A percentile compares a stretch with the other conserved stretches of the same genome.
These are phyloP conservation scores for Melanocharis versteri DNA, from an alignment of 2,113 vertebrate genomes.

Conservation along the genomic window DNA sequence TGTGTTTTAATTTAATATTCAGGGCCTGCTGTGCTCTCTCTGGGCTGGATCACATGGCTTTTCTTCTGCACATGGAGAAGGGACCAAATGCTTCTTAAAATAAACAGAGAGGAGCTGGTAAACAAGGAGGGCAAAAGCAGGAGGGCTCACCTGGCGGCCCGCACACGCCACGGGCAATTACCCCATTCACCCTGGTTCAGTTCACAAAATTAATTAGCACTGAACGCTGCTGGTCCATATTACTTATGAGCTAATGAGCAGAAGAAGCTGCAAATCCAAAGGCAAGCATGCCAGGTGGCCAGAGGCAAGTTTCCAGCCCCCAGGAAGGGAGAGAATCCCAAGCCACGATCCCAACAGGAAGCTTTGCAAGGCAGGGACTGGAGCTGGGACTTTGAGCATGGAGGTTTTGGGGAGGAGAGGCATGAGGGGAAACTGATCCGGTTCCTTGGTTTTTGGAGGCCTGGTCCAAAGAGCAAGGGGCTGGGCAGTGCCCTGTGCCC, in stretches of 20 bases:
- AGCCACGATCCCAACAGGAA: rapidly evolving
- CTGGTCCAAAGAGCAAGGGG: background rate
- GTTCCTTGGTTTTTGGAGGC: background rate
- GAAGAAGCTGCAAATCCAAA: background rate
- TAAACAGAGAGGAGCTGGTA: constrained; percentile 25
- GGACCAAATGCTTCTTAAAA: constrained; percentile 58
- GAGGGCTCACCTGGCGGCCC: constrained; percentile 11
- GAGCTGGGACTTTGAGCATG: rapidly evolving
- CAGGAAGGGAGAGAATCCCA: background rate
- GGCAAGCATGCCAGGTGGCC: background rate
- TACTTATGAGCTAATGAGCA: constrained; percentile 45
- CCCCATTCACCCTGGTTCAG: constrained; percentile 43
- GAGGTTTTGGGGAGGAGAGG: background rate
- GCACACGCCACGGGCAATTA: background rate
- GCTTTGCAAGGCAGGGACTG: rapidly evolving
- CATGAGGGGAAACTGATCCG: background rate
- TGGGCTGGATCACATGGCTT: background rate
- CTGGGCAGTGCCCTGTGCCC: rapidly evolving
- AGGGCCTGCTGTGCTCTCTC: constrained; percentile 41
- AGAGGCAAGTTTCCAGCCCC: background rate
- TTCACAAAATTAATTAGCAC: constrained; percentile 70
- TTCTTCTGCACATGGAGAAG: background rate
- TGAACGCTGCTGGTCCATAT: constrained; percentile 29
- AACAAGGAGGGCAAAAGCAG: background rate
- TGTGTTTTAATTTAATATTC: constrained; percentile 70